Conservation (phyloP, 2,888 invertebrate species). For the Heterodera filipjevi region DNA sequence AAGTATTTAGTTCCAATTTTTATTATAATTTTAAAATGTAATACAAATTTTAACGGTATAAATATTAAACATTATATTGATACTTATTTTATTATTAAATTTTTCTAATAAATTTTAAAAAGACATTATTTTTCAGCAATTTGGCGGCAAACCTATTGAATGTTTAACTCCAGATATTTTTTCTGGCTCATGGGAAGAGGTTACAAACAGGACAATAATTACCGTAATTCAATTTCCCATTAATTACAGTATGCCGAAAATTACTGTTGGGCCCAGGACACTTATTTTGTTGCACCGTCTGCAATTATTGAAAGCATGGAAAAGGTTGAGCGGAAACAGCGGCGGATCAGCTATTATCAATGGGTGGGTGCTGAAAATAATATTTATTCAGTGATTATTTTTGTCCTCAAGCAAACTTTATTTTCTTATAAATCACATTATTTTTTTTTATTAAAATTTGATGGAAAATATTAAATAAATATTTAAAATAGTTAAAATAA, state of each 20-base stretch:
- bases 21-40: no score
- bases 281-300: slow-evolving; percentile 58
- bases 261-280: slow-evolving; percentile 59
- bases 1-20: no score
- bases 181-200: slow-evolving; percentile 60
- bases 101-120: not conserved
- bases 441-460: no score
- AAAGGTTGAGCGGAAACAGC: slow-evolving; percentile 46
- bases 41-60: not conserved
- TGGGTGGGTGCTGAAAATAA: slow-evolving; percentile 29
- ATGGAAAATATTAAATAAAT: no score
- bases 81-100: not conserved
- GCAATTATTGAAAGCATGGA: slow-evolving; percentile 54
- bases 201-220: slow-evolving; percentile 31
- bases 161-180: slow-evolving; percentile 63
- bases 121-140: slow-evolving; percentile 53
- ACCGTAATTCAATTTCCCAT: no score
- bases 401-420: not conserved
- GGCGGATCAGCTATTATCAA: slow-evolving; percentile 59
- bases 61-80: not conserved
- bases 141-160: slow-evolving; percentile 62
- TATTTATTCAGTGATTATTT: not conserved
- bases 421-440: not conserved
- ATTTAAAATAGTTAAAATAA: no score
- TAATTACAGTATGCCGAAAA: slow-evolving; percentile 57